These are phyloP conservation scores for Dermatemys mawii DNA, from an alignment of 2,113 vertebrate genomes.

Conservation along the genomic window DNA sequence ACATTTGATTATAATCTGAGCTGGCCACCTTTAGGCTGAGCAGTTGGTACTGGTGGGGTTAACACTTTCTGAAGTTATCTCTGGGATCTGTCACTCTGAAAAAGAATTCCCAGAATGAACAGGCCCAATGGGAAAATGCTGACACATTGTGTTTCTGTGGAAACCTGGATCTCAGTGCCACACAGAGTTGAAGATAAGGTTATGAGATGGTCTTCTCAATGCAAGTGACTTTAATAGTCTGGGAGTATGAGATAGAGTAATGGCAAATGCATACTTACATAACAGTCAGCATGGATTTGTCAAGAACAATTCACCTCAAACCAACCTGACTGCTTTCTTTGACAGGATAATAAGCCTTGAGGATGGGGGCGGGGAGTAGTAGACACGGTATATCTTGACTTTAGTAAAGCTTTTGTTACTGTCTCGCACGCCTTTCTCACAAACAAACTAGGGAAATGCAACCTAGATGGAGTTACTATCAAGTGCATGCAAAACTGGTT, in stretches of 20 bases:
- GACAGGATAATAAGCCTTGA: too few relatives aligned
- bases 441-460: too few relatives aligned
- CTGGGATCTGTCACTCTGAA: neutral
- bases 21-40: neutral
- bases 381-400: too few relatives aligned
- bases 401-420: too few relatives aligned
- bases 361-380: too few relatives aligned
- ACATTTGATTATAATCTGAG: neutral
- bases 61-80: neutral
- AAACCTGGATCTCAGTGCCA: neutral
- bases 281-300: too few relatives aligned
- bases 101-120: neutral
- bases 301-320: too few relatives aligned
- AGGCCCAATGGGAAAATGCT: neutral
- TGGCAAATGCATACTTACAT: neutral
- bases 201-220: neutral
- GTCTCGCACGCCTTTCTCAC: too few relatives aligned
- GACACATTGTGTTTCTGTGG: neutral
- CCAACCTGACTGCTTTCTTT: too few relatives aligned
- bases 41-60: neutral
- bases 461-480: too few relatives aligned
- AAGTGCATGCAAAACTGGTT: too few relatives aligned
- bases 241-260: neutral
- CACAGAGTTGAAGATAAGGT: accelerated
- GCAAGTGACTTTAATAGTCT: neutral